Percentiles rank a stretch among this genome's conserved stretches.
These are phyloP conservation scores for Adoxophyes honmai DNA, from an alignment of 1,140 invertebrate genomes.

Conservation along the genomic window DNA sequence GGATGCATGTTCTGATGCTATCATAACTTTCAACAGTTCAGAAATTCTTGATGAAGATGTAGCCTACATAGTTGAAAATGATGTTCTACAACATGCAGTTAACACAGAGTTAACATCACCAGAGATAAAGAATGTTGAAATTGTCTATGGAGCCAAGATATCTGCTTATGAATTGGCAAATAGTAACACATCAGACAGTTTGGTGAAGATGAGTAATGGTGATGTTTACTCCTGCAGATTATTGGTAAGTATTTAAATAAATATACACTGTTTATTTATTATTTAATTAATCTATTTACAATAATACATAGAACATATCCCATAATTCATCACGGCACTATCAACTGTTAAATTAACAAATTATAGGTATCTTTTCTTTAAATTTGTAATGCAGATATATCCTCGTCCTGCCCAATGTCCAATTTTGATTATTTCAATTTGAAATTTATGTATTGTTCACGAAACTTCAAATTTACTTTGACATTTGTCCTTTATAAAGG, in stretches of 20 bases:
- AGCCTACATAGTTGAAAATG: conserved; percentile 97
- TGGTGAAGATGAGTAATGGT: conserved; percentile 78
- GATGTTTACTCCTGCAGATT: conserved; percentile 78
- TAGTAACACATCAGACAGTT: conserved; percentile 24
- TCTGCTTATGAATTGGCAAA: conserved; percentile 43
- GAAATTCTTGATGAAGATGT: conserved; percentile 84
- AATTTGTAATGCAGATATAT: no score
- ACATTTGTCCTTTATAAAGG: no score
- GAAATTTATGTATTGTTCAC: no score
- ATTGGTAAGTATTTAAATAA: conserved; percentile 77
- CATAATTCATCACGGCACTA: no score
- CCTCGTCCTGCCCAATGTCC: no score
- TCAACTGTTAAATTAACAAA: no score
- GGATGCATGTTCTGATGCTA: conserved; percentile 92
- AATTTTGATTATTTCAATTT: no score
- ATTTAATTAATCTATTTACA: no score
- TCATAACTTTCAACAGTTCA: conserved; percentile 91
- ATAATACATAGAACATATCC: no score
- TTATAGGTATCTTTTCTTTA: no score
- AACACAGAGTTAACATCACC: conserved; percentile 64
- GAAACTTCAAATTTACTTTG: no score
- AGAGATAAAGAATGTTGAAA: conserved; percentile 47
- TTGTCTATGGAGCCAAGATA: conserved; percentile 62
- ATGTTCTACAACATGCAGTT: conserved; percentile 88
- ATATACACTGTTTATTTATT: no score